Evolutionary conservation across 1,140 invertebrate genomes (phyloP).

Genomic region (Adelges cooleyi): DNA sequence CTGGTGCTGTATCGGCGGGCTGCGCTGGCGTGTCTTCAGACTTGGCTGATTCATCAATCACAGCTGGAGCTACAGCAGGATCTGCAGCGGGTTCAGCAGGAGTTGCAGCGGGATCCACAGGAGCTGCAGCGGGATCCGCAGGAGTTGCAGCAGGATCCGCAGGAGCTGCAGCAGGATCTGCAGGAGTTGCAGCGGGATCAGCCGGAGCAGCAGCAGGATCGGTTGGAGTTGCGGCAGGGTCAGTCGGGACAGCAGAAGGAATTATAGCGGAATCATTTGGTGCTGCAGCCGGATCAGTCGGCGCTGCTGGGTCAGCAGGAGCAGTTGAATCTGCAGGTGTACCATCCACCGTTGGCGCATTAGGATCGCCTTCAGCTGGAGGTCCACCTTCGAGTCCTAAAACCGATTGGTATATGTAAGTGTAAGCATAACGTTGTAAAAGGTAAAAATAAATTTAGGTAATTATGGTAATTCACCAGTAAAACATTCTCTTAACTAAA

Average conservation of each 20-base stretch:
- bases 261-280: neutral
- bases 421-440: neutral
- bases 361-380: constrained; percentile 26
- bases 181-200: constrained; percentile 22
- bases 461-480: neutral
- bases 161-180: constrained; percentile 19
- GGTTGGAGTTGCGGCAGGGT: neutral
- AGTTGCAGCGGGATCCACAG: neutral
- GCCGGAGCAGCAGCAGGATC: neutral
- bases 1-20: neutral
- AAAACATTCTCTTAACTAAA: neutral
- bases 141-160: constrained; percentile 25
- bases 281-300: neutral
- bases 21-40: neutral
- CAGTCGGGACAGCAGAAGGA: neutral
- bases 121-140: constrained; percentile 3
- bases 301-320: constrained; percentile 7
- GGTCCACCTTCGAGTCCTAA: constrained; percentile 10
- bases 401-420: neutral
- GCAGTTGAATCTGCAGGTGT: constrained; percentile 15
- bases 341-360: constrained; percentile 27
- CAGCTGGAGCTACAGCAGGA: neutral
- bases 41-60: neutral
- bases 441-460: neutral
- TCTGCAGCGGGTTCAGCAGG: neutral